phyloP scores from a whole-genome alignment of 92 coral and sea anemone species.

The Epizoanthus rinbou region DNA sequence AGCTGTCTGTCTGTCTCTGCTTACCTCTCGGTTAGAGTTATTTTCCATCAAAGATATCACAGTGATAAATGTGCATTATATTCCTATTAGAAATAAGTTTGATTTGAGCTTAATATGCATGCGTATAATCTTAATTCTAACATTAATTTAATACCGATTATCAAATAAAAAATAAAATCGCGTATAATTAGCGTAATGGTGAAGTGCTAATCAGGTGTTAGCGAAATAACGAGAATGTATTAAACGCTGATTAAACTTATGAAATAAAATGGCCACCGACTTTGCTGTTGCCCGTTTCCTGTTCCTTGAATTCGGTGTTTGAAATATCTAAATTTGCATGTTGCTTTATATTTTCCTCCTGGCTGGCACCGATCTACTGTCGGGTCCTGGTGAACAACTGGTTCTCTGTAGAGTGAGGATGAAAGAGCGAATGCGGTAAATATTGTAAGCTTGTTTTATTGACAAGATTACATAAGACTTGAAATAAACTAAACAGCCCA shows the following conservation, averaged over 20 bases:
- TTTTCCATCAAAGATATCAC: background rate
- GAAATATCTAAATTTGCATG: background rate
- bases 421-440: background rate
- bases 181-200: background rate
- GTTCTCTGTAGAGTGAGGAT: slow-evolving; percentile 9
- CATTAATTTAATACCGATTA: background rate
- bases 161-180: background rate
- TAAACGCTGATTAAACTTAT: too few species aligned
- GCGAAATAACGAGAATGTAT: too few species aligned
- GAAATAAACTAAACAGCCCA: slow-evolving; percentile 17
- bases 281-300: too few species aligned
- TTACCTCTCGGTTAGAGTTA: too few species aligned
- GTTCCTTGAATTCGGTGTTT: too few species aligned
- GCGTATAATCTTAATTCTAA: background rate
- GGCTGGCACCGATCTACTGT: background rate
- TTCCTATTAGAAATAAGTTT: background rate
- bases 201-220: too few species aligned
- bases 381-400: background rate
- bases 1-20: background rate
- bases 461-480: background rate
- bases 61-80: background rate
- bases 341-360: background rate
- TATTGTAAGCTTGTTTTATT: background rate
- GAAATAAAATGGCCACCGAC: too few species aligned
- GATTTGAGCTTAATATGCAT: background rate